Evolutionary conservation across 1,140 invertebrate genomes (phyloP), one percentile per base, ranked within the genome.

Genomic region (Drosophila lini): DNA sequence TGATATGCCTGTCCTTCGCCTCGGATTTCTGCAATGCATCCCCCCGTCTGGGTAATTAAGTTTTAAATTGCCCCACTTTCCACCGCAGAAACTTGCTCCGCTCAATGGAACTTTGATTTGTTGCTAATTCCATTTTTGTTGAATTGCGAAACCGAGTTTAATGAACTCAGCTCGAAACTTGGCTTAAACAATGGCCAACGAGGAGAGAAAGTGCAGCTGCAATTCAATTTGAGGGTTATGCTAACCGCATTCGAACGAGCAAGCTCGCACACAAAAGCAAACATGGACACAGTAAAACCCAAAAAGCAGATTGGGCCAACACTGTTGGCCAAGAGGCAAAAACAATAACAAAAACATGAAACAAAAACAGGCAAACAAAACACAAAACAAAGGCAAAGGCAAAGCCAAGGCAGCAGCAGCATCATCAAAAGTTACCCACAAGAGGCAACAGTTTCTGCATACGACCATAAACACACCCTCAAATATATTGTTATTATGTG

Each of bases 401-500:
- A 13, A 45, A 5, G 45, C 45, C n/a, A 47, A n/a, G 50, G n/a
- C 47, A 74, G 44, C 50, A 58, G 61, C n/a, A 61, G 7, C 36
- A 15, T 56, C 53, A 59, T 41, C 61, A 34, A 64, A 62, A 65
- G 32, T 63, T 44, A 45, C 55, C 60, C 45, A 61, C 74, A 65
- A 71, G 57, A 45, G 65, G 65, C 62, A 69, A 69, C 65, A 69
- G 61, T 34, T 58, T 65, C 41, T 67, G 74, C 55, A 76, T 42
- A 53, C 40, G 63, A 36, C 55, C 16, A 52, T 53, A 58, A 57
- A 50, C 71, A 57, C 62, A 32, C 79, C 69, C 58, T 73, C 77
- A 68, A 60, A 78, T 74, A 81, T 81, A 73, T 71, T 73, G 76
- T 78, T 88, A 80, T 88, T 86, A 80, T 86, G 80, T 82, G 68